Conservation (phyloP, 2,888 invertebrate species). For the Lordiphosa fenestrarum region DNA sequence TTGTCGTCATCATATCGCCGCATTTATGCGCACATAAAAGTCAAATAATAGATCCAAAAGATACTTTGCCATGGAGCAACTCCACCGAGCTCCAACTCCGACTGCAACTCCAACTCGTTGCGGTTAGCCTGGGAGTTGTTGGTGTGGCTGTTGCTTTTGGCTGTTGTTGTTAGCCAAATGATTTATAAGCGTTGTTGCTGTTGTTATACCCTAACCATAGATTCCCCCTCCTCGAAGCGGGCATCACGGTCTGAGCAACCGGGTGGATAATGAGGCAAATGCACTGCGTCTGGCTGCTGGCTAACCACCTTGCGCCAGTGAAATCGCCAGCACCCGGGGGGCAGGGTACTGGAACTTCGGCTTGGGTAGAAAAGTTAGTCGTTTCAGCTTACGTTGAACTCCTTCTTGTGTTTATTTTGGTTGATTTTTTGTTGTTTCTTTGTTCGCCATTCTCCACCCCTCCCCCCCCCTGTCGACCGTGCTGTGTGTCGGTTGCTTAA, state of each 20-base stretch:
- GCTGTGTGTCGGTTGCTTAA: constrained; percentile 38
- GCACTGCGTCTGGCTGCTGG: no score
- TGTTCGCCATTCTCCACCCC: constrained; percentile 6
- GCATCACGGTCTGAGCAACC: no score
- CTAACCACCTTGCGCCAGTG: no score
- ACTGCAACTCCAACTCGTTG: constrained; percentile 4
- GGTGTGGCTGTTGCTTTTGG: constrained; percentile 10
- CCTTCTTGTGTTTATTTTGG: constrained; percentile 17
- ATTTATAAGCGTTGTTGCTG: constrained; percentile 52
- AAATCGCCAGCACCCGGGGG: no score
- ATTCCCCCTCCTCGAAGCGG: no score
- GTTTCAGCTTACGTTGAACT: constrained; percentile 15
- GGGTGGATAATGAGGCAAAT: no score
- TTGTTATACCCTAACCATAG: constrained; percentile 5
- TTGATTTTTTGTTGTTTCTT: constrained; percentile 29
- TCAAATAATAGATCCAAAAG: constrained; percentile 77
- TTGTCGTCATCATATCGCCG: constrained; percentile 67
- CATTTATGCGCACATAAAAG: constrained; percentile 77
- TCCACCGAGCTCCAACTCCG: background rate
- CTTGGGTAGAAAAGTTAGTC: background rate
- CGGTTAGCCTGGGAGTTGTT: constrained; percentile 28
- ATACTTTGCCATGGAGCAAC: constrained; percentile 59
- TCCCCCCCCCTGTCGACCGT: background rate
- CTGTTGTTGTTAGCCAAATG: constrained; percentile 52
- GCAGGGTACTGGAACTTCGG: no score